Percentiles rank a stretch among this genome's conserved stretches.
phyloP scores from a whole-genome alignment of 2,113 vertebrate species.

The Microcebus lehilahytsara region DNA sequence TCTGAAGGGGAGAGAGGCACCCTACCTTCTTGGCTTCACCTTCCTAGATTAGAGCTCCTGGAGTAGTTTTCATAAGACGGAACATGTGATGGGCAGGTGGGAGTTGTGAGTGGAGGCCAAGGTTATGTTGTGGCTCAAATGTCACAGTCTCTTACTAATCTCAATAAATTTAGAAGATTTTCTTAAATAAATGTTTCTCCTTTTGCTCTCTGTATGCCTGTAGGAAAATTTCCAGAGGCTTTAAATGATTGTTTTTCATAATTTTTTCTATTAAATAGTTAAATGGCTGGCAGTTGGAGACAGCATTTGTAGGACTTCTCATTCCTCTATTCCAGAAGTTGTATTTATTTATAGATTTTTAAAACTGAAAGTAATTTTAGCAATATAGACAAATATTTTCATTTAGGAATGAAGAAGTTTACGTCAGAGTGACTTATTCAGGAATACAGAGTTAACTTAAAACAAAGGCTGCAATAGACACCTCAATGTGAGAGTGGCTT shows the following conservation, averaged over 20 bases:
- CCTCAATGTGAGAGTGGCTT: not conserved
- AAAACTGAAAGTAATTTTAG: not conserved
- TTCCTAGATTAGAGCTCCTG: not conserved
- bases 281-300: not conserved
- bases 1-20: not conserved
- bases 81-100: not conserved
- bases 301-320: not conserved
- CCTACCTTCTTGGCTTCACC: not conserved
- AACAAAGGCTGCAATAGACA: not conserved
- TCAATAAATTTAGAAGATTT: not conserved
- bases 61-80: not conserved
- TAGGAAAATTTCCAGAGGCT: not conserved
- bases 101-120: fast-evolving
- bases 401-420: not conserved
- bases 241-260: not conserved
- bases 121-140: not conserved
- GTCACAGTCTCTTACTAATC: not conserved
- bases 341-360: not conserved
- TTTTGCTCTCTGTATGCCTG: not conserved
- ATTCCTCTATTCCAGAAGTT: not conserved
- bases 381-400: not conserved
- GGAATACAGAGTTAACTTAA: not conserved
- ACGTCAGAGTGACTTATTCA: not conserved
- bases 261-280: not conserved
- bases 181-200: not conserved